phyloP scores from a whole-genome alignment of 2,797 vertebrate species.

The Tinamus major region DNA sequence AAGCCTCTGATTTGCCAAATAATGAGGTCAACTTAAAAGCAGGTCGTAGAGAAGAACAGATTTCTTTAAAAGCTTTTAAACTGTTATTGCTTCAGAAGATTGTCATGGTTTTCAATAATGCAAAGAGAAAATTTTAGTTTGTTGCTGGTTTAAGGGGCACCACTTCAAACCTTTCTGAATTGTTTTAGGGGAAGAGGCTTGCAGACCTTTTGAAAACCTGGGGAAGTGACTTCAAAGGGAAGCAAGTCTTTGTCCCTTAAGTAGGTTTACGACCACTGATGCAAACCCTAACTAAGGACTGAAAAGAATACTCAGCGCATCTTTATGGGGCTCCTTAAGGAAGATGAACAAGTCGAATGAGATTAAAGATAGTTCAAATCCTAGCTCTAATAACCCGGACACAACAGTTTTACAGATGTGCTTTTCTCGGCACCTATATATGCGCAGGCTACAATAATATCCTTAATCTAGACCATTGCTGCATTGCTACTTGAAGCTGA shows the following conservation, averaged over 20 bases:
- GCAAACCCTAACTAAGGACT: constrained; percentile 77
- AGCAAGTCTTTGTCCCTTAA: constrained; percentile 78
- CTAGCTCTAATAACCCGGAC: constrained; percentile 38
- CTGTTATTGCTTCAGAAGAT: constrained; percentile 77
- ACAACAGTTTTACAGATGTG: constrained; percentile 48
- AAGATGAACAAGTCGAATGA: constrained; percentile 80
- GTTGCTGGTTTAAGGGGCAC: constrained; percentile 79
- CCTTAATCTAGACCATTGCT: background rate
- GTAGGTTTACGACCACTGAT: constrained; percentile 82
- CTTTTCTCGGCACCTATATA: constrained; percentile 50
- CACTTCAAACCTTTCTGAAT: constrained; percentile 73
- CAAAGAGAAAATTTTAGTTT: constrained; percentile 79
- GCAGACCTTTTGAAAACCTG: constrained; percentile 78
- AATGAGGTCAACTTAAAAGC: constrained; percentile 74
- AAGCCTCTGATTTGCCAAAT: constrained; percentile 71
- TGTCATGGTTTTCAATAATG: constrained; percentile 79
- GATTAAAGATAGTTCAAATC: constrained; percentile 77
- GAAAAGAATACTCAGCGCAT: constrained; percentile 76
- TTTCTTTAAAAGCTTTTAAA: constrained; percentile 79
- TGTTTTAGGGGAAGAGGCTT: constrained; percentile 70
- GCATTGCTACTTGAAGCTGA: background rate
- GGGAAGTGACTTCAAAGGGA: constrained; percentile 81
- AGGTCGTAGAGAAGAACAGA: constrained; percentile 76
- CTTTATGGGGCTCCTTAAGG: constrained; percentile 78
- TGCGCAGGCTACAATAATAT: background rate